Conservation (phyloP, 2,113 vertebrate genomes). For the Dipodomys ordii region DNA sequence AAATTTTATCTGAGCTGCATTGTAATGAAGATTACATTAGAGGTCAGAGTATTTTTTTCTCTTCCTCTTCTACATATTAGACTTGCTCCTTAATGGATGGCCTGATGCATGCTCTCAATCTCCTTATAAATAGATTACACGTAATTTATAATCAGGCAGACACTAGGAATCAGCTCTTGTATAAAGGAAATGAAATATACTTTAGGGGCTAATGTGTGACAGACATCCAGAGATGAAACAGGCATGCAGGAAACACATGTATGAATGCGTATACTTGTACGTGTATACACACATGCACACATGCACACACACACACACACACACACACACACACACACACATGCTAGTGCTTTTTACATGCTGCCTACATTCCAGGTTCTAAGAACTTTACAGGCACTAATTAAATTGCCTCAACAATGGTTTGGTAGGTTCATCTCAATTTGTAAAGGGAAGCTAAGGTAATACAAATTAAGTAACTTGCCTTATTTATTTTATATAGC, state of each 20-base stretch:
- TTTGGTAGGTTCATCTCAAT: not conserved
- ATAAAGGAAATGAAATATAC: constrained; percentile 7
- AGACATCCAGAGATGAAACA: constrained; percentile 21
- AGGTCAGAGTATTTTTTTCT: constrained; percentile 29
- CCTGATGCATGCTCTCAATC: constrained; percentile 9
- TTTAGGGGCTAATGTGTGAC: not conserved
- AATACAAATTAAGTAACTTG: not conserved
- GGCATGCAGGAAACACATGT: not conserved
- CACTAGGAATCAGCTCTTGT: constrained; percentile 47
- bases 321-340: not conserved
- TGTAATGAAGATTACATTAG: constrained; percentile 65
- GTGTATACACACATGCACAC: not conserved
- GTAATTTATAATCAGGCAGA: constrained; percentile 32
- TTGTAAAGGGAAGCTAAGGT: not conserved
- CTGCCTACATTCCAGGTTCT: not conserved
- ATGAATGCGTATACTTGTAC: no score
- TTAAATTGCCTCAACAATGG: not conserved
- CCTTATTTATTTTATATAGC: not conserved
- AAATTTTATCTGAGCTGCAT: constrained; percentile 59
- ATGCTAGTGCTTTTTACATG: no score
- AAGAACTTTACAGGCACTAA: not conserved
- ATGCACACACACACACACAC: not conserved
- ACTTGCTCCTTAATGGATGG: not conserved
- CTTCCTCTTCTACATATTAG: not conserved
- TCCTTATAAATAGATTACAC: not conserved